A percentile compares a stretch with the other conserved stretches of the same genome.
These are phyloP conservation scores for Enteromius paludinosus DNA, from an alignment of 2,797 vertebrate species.

Conservation along the genomic window DNA sequence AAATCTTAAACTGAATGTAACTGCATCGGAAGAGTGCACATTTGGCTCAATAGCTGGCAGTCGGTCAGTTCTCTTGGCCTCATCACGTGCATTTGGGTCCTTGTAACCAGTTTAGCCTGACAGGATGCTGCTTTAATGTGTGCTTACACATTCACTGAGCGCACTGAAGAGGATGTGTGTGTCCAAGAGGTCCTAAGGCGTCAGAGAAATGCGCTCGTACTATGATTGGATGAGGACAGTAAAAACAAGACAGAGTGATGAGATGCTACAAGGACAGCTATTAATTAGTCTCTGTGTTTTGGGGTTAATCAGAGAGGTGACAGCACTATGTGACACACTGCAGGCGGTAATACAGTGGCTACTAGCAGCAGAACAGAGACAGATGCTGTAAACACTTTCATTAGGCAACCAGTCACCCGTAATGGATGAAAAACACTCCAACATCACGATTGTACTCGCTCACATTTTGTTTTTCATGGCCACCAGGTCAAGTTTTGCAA, in stretches of 20 bases:
- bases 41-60: conserved; percentile 17
- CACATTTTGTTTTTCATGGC: conserved; percentile 66
- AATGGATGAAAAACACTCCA: conserved; percentile 78
- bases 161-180: background rate
- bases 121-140: conserved; percentile 14
- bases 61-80: conserved; percentile 6
- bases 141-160: conserved; percentile 20
- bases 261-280: conserved; percentile 28
- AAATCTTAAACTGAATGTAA: background rate
- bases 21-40: conserved; percentile 10
- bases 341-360: conserved; percentile 15
- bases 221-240: background rate
- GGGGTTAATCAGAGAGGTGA: conserved; percentile 35
- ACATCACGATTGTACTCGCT: conserved; percentile 73
- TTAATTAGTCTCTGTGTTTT: conserved; percentile 21
- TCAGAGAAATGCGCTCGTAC: background rate
- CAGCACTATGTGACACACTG: background rate
- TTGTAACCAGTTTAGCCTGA: conserved; percentile 33
- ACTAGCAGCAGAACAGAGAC: conserved; percentile 57
- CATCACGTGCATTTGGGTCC: conserved; percentile 11
- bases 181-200: background rate
- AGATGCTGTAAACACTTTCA: conserved; percentile 79
- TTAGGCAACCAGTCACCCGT: conserved; percentile 68
- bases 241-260: background rate
- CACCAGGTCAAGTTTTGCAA: conserved; percentile 32